Conservation (phyloP, 1,140 invertebrate species). For the Drosophila elegans region DNA sequence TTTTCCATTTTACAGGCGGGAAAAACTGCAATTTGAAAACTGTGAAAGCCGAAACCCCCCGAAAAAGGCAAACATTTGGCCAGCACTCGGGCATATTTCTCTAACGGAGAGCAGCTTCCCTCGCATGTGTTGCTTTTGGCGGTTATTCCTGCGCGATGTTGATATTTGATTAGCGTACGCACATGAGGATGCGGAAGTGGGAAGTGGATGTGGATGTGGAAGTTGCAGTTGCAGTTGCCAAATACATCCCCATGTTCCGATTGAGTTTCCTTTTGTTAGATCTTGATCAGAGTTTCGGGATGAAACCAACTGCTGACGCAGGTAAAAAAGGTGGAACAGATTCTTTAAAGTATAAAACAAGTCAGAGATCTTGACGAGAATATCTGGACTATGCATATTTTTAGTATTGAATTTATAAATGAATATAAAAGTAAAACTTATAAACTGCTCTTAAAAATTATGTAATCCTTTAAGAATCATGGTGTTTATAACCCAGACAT, state of each 20-base stretch:
- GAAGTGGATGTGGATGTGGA: constrained; percentile 35
- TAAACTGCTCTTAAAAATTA: too few species aligned
- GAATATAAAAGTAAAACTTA: too few species aligned
- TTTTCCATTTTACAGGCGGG: constrained; percentile 57
- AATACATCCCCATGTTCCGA: constrained; percentile 40
- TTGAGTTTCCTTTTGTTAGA: constrained; percentile 58
- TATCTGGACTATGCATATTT: not conserved
- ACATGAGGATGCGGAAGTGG: constrained; percentile 38
- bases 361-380: not conserved
- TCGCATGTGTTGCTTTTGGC: constrained; percentile 73
- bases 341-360: not conserved
- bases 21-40: constrained; percentile 57
- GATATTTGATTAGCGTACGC: constrained; percentile 72
- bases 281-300: constrained; percentile 48
- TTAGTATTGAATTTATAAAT: too few species aligned
- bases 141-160: constrained; percentile 63
- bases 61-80: constrained; percentile 51
- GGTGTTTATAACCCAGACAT: too few species aligned
- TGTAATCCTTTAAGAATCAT: too few species aligned
- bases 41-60: constrained; percentile 42
- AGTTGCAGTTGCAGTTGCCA: constrained; percentile 42
- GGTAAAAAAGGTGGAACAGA: constrained; percentile 29
- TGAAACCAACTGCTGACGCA: constrained; percentile 52
- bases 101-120: constrained; percentile 64
- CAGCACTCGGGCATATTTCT: constrained; percentile 8